Evolutionary conservation across 2,113 vertebrate genomes (phyloP).

Genomic region (Nothocercus julius): DNA sequence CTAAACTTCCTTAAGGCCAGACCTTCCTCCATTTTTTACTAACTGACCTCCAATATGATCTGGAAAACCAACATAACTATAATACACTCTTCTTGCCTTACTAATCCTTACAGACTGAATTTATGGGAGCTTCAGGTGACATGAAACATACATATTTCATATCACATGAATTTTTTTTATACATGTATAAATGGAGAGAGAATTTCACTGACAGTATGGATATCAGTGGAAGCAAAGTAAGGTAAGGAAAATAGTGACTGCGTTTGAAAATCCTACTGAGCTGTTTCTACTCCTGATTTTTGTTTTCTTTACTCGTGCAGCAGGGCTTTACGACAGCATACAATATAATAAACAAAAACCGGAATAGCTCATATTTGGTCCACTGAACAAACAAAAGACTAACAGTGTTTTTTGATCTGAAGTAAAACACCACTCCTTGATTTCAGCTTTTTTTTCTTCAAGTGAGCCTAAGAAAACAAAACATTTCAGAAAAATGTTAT

Average conservation of each 20-base stretch:
- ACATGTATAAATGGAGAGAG: neutral
- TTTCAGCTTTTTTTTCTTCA: neutral
- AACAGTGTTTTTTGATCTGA: neutral
- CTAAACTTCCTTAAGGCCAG: neutral
- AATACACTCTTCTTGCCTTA: neutral
- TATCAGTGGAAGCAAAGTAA: neutral
- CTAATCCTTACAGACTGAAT: neutral
- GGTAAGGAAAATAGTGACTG: neutral
- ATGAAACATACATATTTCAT: neutral
- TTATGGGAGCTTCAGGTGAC: neutral
- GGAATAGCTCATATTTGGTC: neutral
- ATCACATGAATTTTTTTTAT: neutral
- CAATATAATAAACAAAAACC: neutral
- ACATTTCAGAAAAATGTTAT: neutral
- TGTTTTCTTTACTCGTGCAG: neutral
- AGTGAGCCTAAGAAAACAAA: neutral
- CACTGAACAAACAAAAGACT: neutral
- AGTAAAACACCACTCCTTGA: neutral
- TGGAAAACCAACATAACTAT: neutral
- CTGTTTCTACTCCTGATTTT: neutral
- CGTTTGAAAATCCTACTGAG: neutral
- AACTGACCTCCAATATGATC: neutral
- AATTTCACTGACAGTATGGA: neutral
- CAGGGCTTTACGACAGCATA: neutral
- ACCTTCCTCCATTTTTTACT: neutral